Conservation (phyloP, 2,888 invertebrate species). For the Drosophila longiperda region DNA sequence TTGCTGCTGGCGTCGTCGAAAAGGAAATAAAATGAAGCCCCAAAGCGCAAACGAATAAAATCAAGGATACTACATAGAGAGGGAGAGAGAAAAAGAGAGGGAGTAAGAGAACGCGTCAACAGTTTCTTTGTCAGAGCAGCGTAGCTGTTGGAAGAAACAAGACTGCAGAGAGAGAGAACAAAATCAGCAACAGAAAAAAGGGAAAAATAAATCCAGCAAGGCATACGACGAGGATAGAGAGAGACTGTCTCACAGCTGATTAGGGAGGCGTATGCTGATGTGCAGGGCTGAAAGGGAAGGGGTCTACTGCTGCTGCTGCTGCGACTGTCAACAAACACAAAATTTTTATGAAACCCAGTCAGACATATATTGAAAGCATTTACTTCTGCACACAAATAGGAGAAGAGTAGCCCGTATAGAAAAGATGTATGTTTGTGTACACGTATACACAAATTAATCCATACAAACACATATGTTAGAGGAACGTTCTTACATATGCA, state of each 20-base stretch:
- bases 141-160: slow-evolving; percentile 14
- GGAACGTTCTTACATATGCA: slow-evolving; percentile 11
- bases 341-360: slow-evolving; percentile 54
- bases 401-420: slow-evolving; percentile 19
- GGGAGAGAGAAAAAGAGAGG: slow-evolving; percentile 10
- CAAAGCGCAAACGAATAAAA: slow-evolving; percentile 50
- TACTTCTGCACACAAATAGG: slow-evolving; percentile 51
- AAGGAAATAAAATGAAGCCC: slow-evolving; percentile 56
- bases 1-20: slow-evolving; percentile 28
- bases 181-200: slow-evolving; percentile 18
- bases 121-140: slow-evolving; percentile 54
- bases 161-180: slow-evolving; percentile 7
- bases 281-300: not conserved
- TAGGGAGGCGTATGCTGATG: slow-evolving; percentile 36
- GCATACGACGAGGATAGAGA: slow-evolving; percentile 19
- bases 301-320: slow-evolving; percentile 17
- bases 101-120: slow-evolving; percentile 37
- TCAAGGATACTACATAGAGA: slow-evolving; percentile 67
- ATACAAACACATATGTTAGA: slow-evolving; percentile 9
- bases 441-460: not conserved
- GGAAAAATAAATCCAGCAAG: slow-evolving; percentile 16
- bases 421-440: slow-evolving; percentile 11
- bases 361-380: slow-evolving; percentile 71
- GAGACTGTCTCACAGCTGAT: slow-evolving; percentile 61
- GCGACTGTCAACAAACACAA: slow-evolving; percentile 52